Conservation (phyloP, 2,888 invertebrate species). For the Dolomedes plantarius region DNA sequence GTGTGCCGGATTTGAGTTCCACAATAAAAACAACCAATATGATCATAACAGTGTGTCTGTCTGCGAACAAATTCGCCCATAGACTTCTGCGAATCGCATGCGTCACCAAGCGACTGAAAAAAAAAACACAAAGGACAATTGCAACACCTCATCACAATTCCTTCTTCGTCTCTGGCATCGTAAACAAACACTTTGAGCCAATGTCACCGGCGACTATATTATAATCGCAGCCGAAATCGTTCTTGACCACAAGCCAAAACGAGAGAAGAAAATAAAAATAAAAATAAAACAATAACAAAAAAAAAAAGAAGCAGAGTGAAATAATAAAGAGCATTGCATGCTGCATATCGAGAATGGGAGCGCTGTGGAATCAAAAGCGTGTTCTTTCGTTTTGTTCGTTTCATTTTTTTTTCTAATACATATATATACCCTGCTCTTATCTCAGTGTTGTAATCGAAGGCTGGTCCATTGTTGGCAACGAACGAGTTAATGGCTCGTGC, state of each 20-base stretch:
- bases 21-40: no score
- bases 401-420: background rate
- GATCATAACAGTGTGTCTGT: no score
- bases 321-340: background rate
- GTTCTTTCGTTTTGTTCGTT: conserved; percentile 4
- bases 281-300: background rate
- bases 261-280: background rate
- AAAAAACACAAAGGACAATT: conserved; percentile 13
- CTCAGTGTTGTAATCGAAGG: conserved; percentile 51
- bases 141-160: conserved; percentile 15
- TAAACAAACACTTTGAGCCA: background rate
- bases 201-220: background rate
- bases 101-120: no score
- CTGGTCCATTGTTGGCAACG: conserved; percentile 48
- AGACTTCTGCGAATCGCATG: no score
- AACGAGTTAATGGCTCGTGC: conserved; percentile 30
- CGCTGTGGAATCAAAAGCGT: background rate
- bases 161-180: conserved; percentile 3
- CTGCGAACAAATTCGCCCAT: no score
- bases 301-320: background rate
- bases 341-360: background rate
- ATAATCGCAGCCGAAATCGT: background rate
- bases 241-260: background rate
- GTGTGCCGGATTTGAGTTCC: no score
- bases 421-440: background rate